A percentile compares a stretch with the other conserved stretches of the same genome.
These are phyloP conservation scores for Amazona vittata DNA, from an alignment of 2,113 vertebrate species.

Conservation along the genomic window DNA sequence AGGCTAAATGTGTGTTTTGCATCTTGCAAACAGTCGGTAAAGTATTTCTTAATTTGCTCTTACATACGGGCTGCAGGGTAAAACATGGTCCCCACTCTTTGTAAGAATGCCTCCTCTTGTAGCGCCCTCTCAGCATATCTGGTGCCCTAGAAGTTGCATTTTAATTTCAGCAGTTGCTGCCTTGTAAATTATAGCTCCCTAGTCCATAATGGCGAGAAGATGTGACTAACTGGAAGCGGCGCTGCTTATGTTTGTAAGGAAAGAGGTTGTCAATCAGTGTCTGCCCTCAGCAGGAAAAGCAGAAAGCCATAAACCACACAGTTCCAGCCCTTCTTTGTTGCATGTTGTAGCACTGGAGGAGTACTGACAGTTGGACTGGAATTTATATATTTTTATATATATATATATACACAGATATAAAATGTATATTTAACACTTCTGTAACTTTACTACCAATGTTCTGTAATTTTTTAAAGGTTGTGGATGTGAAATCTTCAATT, in stretches of 20 bases:
- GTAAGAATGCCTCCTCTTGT: neutral
- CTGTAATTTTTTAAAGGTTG: neutral
- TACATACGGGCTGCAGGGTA: accelerated
- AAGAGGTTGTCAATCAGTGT: neutral
- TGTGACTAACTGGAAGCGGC: neutral
- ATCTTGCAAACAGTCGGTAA: neutral
- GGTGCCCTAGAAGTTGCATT: neutral
- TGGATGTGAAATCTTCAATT: neutral
- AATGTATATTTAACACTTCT: neutral
- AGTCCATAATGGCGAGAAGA: neutral
- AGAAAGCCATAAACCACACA: neutral
- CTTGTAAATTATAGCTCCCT: neutral
- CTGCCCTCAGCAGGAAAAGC: neutral
- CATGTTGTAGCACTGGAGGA: neutral
- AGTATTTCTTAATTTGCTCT: neutral
- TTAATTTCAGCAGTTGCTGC: neutral
- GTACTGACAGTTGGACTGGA: neutral
- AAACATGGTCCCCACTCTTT: neutral
- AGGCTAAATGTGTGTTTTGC: neutral
- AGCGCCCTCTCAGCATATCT: neutral
- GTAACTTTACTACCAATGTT: neutral
- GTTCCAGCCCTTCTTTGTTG: neutral
- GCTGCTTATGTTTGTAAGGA: neutral
- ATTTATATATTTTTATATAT: neutral
- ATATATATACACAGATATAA: neutral